Base-by-base conservation (phyloP, 37 sponge, comb jelly and placozoan species). In the Halisarca cf. caerulea region DNA sequence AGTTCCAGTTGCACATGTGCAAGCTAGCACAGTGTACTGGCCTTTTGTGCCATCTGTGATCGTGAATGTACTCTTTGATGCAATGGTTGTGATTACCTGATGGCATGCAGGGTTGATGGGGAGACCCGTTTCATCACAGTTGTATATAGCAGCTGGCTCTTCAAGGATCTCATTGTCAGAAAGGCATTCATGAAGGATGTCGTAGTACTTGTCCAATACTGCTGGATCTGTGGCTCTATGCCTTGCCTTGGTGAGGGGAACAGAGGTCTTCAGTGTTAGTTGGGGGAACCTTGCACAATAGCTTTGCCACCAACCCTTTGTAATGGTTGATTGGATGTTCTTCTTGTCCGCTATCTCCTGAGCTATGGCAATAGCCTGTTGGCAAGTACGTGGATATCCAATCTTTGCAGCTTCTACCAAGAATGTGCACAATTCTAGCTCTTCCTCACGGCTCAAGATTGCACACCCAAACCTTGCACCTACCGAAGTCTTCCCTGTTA, bases 71-170 rank as follows among this genome's bases (percentile, higher is more conserved):
- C 73, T 73, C 64, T 89, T 80, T 20, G 61, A 40, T 32, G 83
- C 83, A 3, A 28, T 51, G 17, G 24, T 36, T 39, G 17, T 39
- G 20, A 86, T 39, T 0, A 59, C 66, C 41, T 82, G 81, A 15
- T 28, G 39, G 40, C 81, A 35, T 32, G 66, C 32, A 21, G 72
- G 90, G 40, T 82, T 55, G 3, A 90, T 20, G 25, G 90, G 86
- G 21, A 90, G 24, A 18, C 90, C 90, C 30, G 80, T 86, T 40
- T 90, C 86, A 42, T 90, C 90, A 40, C 62, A 57, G 45, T 86
- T 90, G 42, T 81, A 90, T 2, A 85, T 77, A 40, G 40, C 51
- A 23, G 41, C 30, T 15, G 90, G 90, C 23, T 86, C 80, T 28
- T 82, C 79, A 0, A 79, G 32, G 15, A 89, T 59, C 23, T 80